Conservation (phyloP, 2,888 invertebrate species). For the Melanophora roralis region DNA sequence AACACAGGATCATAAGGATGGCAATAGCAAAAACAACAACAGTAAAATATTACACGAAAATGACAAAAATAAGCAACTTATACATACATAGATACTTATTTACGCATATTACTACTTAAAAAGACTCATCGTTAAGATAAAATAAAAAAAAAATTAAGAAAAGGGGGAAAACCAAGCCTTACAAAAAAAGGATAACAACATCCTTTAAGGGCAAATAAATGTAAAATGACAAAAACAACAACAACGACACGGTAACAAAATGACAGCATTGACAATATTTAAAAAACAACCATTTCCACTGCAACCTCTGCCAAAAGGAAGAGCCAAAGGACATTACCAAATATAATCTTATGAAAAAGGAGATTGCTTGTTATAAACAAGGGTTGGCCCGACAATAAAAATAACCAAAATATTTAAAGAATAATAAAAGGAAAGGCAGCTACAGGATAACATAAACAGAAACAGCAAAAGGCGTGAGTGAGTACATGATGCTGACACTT, state of each 20-base stretch:
- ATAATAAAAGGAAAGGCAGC: conserved; percentile 1
- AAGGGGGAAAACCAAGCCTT: conserved; percentile 27
- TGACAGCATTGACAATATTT: conserved; percentile 49
- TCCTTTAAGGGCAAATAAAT: conserved; percentile 52
- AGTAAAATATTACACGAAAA: conserved; percentile 1
- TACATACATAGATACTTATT: not conserved
- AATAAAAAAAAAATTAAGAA: not conserved
- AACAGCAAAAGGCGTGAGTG: conserved; percentile 42
- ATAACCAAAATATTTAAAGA: conserved; percentile 11
- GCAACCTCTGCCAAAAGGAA: not conserved
- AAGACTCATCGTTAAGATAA: not conserved
- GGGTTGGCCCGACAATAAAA: conserved; percentile 29
- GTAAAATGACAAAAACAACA: conserved; percentile 27
- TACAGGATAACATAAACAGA: not conserved
- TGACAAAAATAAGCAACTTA: conserved; percentile 8
- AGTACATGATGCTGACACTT: conserved; percentile 38
- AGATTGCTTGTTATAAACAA: not conserved
- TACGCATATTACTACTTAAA: not conserved
- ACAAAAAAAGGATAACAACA: conserved; percentile 54
- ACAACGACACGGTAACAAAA: conserved; percentile 16
- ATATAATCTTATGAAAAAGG: not conserved
- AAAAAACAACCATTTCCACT: not conserved
- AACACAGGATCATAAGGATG: conserved; percentile 38
- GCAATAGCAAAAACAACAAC: not conserved
- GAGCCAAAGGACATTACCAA: not conserved